Percentiles rank a stretch among this genome's conserved stretches.
Conservation (phyloP, 2,888 invertebrate species). For the Caenorhabditis becei region DNA sequence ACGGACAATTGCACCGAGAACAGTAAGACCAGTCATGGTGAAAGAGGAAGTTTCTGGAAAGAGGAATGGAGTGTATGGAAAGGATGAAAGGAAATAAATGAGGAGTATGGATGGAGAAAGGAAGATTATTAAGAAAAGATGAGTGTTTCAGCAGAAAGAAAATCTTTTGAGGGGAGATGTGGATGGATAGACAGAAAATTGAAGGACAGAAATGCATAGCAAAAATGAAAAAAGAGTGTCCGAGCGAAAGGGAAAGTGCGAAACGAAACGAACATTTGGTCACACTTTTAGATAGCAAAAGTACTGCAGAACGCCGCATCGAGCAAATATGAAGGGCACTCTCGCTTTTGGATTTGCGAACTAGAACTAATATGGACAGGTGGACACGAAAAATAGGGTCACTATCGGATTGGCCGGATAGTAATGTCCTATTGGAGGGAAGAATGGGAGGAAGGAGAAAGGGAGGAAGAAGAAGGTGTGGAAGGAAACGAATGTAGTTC, state of each 20-base stretch:
- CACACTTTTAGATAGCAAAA: neutral
- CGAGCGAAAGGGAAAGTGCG: neutral
- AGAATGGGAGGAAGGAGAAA: neutral
- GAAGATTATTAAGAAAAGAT: conserved; percentile 1
- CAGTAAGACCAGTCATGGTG: conserved; percentile 6
- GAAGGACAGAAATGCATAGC: conserved; percentile 5
- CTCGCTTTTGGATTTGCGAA: neutral
- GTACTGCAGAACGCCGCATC: neutral
- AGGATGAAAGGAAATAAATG: neutral
- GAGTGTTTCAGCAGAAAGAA: neutral
- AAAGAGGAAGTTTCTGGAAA: neutral
- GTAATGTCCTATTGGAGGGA: conserved; percentile 3
- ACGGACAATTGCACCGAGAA: neutral
- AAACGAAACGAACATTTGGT: neutral
- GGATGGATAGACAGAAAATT: conserved; percentile 9
- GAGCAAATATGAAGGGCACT: neutral
- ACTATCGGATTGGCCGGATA: neutral
- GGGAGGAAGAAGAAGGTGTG: neutral
- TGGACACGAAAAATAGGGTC: neutral
- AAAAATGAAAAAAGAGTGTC: neutral
- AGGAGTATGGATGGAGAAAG: conserved; percentile 11
- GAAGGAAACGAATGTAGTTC: neutral
- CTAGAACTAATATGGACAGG: neutral
- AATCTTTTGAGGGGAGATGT: neutral
- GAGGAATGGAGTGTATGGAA: neutral